Evolutionary conservation across 2,797 vertebrate species (phyloP).

Genomic region (Hybognathus amarus): DNA sequence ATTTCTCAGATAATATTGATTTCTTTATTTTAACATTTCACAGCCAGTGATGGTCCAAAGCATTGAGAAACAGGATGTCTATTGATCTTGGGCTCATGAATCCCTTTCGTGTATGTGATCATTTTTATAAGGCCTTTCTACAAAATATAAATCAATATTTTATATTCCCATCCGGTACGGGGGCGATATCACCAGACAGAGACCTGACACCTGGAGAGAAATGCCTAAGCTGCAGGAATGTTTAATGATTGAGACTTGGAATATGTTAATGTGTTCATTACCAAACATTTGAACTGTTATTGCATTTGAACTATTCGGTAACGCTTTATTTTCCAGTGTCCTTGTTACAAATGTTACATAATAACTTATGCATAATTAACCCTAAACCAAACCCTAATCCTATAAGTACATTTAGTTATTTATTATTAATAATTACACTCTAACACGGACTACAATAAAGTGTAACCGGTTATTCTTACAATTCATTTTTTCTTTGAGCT

Average conservation of each 20-base stretch:
- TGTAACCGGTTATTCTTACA: neutral
- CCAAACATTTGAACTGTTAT: neutral
- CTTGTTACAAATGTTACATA: too few species aligned
- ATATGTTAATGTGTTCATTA: neutral
- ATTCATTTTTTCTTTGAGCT: neutral
- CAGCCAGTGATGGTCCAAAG: constrained; percentile 89
- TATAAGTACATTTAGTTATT: too few species aligned
- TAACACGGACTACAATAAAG: too few species aligned
- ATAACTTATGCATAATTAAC: too few species aligned
- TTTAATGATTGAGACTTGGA: neutral
- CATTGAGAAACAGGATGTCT: constrained; percentile 92
- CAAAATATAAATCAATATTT: constrained; percentile 95
- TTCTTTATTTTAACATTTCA: constrained; percentile 94
- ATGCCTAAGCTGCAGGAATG: constrained; percentile 27
- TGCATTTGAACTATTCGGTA: neutral
- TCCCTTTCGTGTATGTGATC: constrained; percentile 94
- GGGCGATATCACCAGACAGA: constrained; percentile 89
- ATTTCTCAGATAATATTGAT: constrained; percentile 97
- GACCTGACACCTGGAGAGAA: constrained; percentile 85
- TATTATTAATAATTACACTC: too few species aligned
- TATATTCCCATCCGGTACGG: constrained; percentile 86
- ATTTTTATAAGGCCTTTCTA: constrained; percentile 97
- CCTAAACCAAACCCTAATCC: too few species aligned
- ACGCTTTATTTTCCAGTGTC: too few species aligned
- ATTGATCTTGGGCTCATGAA: constrained; percentile 92